Conservation (phyloP, 1,140 invertebrate species). For the Oncopodura yosiiana region DNA sequence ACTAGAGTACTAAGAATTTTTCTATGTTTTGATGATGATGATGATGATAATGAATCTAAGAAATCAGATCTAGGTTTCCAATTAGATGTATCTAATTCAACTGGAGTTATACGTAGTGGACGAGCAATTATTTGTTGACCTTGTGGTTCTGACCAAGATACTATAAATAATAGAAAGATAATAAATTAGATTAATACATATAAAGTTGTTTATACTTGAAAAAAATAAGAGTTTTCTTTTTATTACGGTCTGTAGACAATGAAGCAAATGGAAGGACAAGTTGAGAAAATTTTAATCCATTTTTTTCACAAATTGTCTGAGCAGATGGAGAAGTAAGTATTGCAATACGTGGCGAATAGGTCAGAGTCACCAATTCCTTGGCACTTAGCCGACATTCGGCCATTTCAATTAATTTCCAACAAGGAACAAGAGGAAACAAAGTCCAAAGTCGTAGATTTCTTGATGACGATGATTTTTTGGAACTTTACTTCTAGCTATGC, state of each 20-base stretch:
- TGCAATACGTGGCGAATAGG: constrained; percentile 80
- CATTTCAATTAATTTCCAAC: constrained; percentile 1
- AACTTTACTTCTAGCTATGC: too few relatives aligned
- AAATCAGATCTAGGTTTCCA: constrained; percentile 27
- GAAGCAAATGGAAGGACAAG: constrained; percentile 80
- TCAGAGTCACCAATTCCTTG: constrained; percentile 74
- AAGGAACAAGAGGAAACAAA: too few relatives aligned
- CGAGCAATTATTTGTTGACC: constrained; percentile 15
- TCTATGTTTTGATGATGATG: constrained; percentile 6
- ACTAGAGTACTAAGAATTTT: constrained; percentile 18
- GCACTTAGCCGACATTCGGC: constrained; percentile 29
- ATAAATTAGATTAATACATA: not conserved
- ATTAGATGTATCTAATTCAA: constrained; percentile 29
- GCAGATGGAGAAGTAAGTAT: constrained; percentile 70
- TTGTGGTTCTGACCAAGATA: constrained; percentile 29
- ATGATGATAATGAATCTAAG: too few relatives aligned
- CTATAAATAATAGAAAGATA: constrained; percentile 11
- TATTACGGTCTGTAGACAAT: constrained; percentile 46
- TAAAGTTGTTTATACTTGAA: not conserved
- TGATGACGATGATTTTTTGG: too few relatives aligned
- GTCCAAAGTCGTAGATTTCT: too few relatives aligned
- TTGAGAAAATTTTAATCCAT: constrained; percentile 82
- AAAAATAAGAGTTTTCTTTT: constrained; percentile 9
- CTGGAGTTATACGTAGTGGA: constrained; percentile 21
- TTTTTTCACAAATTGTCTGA: constrained; percentile 73